These are phyloP conservation scores for Rousettus madagascariensis DNA, from an alignment of 2,797 vertebrate genomes.

Conservation along the genomic window DNA sequence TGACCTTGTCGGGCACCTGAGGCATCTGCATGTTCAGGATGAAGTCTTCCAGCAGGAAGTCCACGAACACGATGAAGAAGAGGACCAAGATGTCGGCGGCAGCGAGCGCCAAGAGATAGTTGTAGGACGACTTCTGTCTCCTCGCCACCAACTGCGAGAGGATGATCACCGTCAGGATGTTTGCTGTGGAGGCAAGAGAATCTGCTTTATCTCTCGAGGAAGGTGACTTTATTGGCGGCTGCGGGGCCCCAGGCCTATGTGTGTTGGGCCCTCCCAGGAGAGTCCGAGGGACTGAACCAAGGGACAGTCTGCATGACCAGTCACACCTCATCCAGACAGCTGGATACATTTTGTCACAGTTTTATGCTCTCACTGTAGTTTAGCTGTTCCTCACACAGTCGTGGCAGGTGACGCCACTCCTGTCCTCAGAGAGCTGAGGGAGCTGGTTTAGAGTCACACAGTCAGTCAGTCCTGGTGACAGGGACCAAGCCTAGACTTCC, in stretches of 20 bases:
- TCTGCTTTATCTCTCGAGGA: not conserved
- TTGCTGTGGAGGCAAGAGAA: constrained; percentile 87
- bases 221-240: not conserved
- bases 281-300: not conserved
- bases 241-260: not conserved
- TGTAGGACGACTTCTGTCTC: constrained; percentile 98
- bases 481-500: not conserved
- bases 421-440: not conserved
- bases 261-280: accelerated
- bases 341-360: not conserved
- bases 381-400: not conserved
- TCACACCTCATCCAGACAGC: not conserved
- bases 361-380: not conserved
- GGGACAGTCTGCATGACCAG: not conserved
- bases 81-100: constrained; percentile 96
- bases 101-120: constrained; percentile 96
- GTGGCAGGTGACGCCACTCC: not conserved
- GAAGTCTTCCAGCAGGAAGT: constrained; percentile 97
- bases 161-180: constrained; percentile 97
- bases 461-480: not conserved
- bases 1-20: constrained; percentile 90
- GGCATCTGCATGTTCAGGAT: constrained; percentile 92
- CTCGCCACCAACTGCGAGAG: constrained; percentile 96
- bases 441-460: not conserved
- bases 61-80: constrained; percentile 96